Evolutionary conservation across 2,113 vertebrate genomes (phyloP), one percentile per base, ranked within the genome.

Genomic region (Tetrax tetrax): DNA sequence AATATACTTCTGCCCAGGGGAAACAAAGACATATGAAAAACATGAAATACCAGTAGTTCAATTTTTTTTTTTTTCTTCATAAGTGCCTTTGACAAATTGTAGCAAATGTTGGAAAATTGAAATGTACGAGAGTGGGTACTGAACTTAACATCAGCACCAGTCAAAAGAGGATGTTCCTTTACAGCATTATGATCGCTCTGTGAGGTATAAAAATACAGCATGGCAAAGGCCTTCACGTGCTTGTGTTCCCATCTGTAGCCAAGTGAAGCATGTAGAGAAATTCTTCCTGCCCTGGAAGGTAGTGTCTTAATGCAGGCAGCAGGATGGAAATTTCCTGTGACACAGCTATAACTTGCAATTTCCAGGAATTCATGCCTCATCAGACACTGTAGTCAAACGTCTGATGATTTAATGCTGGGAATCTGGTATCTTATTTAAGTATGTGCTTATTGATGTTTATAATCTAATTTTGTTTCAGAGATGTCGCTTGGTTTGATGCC

Each of bases 401-500:
- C 27, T 22, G 19, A 33, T 81, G 47, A 63, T 87, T 83, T 43
- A 60, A 35, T 72, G 19, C 69, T 88, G 57, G 61, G 70, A 47
- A 29, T 84, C 54, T 91, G 27, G 6, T 76, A 14, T 56, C 38
- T 90, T 68, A 28, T 77, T 83, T 47, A 53, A 43, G 8, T 25
- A 17, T 57, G 9, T 85, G 59, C 28, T 92, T 50, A 28, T 12
- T 84, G 60, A 25, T 47, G 12, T 60, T 71, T 47, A 66, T 87
- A 0, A 7, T 95, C 88, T 93, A 4, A 89, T 97, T 97, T 96
- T 95, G 25, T 95, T 96, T 72, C 97, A 99, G 99, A 98, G 99
- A 99, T 92, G 97, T 98, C 37, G 97, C 98, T 38, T 99, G 98
- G 99, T 99, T 99, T 97, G 98, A 95, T 87, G 98, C 99, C 28